These are phyloP conservation scores for Aphelinus certus DNA, from an alignment of 1,140 invertebrate species.

Conservation along the genomic window DNA sequence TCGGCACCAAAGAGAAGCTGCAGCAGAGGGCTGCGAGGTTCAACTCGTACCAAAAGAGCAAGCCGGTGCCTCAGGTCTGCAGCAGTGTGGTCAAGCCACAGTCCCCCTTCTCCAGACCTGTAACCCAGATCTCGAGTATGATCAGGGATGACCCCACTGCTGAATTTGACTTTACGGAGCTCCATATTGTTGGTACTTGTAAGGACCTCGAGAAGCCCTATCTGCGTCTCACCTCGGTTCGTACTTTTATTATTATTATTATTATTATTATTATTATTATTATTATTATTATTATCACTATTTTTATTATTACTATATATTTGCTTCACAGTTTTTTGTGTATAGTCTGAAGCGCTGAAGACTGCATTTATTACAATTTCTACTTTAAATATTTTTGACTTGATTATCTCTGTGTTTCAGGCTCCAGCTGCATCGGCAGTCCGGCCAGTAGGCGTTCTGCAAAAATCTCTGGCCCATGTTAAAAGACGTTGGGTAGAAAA, in stretches of 20 bases:
- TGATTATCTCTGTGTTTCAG: slow-evolving; percentile 61
- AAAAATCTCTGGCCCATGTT: slow-evolving; percentile 86
- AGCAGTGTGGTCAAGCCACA: neutral
- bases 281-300: slow-evolving; percentile 11
- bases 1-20: slow-evolving; percentile 78
- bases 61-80: neutral
- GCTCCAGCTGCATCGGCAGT: slow-evolving; percentile 92
- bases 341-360: too few relatives aligned
- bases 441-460: slow-evolving; percentile 86
- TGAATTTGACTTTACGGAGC: slow-evolving; percentile 82
- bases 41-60: slow-evolving; percentile 45
- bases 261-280: neutral
- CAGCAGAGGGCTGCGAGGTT: slow-evolving; percentile 90
- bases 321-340: too few relatives aligned
- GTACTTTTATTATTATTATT: slow-evolving; percentile 34
- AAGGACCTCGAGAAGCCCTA: slow-evolving; percentile 94
- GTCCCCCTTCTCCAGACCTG: too few relatives aligned
- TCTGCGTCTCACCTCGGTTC: slow-evolving; percentile 87
- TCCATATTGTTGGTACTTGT: slow-evolving; percentile 93
- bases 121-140: slow-evolving; percentile 49
- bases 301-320: neutral
- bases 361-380: too few relatives aligned
- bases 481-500: slow-evolving; percentile 89
- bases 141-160: slow-evolving; percentile 68
- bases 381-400: too few relatives aligned